phyloP scores from a whole-genome alignment of 2,888 invertebrate species.

The Diarsia brunnea region DNA sequence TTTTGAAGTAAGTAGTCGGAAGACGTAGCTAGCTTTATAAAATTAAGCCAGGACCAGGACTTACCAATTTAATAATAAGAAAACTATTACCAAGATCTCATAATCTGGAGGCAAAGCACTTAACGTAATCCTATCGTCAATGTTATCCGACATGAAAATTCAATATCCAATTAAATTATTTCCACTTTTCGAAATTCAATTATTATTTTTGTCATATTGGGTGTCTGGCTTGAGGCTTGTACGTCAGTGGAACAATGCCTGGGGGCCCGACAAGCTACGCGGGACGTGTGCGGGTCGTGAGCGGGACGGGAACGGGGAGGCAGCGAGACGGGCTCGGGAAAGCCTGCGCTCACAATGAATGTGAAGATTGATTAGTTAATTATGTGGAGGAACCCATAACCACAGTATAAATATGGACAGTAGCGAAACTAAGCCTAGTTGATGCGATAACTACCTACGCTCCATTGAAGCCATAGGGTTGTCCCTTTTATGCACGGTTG shows the following conservation, averaged over 20 bases:
- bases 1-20: conserved; percentile 16
- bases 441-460: too few relatives aligned
- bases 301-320: neutral
- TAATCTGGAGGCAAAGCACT: conserved; percentile 32
- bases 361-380: conserved; percentile 60
- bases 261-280: neutral
- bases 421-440: too few relatives aligned
- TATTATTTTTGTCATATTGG: conserved; percentile 46
- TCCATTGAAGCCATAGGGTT: too few relatives aligned
- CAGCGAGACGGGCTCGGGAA: conserved; percentile 18
- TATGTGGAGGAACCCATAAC: conserved; percentile 37
- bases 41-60: conserved; percentile 26
- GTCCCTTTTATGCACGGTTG: too few relatives aligned
- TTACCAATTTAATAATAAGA: conserved; percentile 28
- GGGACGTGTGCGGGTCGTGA: neutral
- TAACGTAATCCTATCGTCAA: conserved; percentile 32
- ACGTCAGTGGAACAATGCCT: conserved; percentile 44
- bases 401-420: too few relatives aligned
- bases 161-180: conserved; percentile 54
- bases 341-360: conserved; percentile 36
- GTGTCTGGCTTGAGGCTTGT: conserved; percentile 37
- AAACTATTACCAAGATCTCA: conserved; percentile 30
- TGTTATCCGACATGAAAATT: conserved; percentile 38
- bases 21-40: conserved; percentile 1
- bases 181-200: conserved; percentile 55